Evolutionary conservation across 1,140 invertebrate genomes (phyloP), one percentile per base, ranked within the genome.

Genomic region (Nomia melanderi): DNA sequence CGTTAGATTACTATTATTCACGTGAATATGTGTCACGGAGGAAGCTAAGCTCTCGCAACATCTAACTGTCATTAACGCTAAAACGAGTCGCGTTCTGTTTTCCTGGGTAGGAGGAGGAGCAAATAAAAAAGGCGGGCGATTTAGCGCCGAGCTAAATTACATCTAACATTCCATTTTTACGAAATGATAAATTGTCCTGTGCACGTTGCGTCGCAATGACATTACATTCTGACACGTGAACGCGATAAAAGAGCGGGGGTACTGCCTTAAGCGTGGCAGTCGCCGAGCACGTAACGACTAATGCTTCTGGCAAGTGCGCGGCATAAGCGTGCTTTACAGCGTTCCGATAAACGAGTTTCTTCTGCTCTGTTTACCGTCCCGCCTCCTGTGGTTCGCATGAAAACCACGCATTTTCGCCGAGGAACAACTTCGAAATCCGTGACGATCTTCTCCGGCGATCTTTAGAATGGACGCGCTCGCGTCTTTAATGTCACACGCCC

Each of bases 181-280:
- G 57, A 27, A 72, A 72, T 63, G 70, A 72, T 72, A 53, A 63
- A 72, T 72, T 12, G 70, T 53, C 29, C n/a, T 23, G 14, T 39
- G 27, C 31, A 11, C 11, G 54, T 59, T 44, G 41, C 25, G 44
- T 64, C 44, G 44, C 17, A 64, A 53, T 73, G 70, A 64, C 44
- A 64, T 73, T 64, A 73, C 6, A 39, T 53, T 54, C 47, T 54
- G 70, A 73, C 70, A 73, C 59, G 70, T 39, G 44, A 62, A 64
- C 60, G 44, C 39, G 60, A 73, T 73, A 64, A 73, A 64, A 29
- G 44, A 64, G 60, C 57, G 23, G 47, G 57, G 23, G n/a, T n/a
- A 33, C n/a, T 47, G 7, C 20, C 6, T 72, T 53, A 36, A 72
- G 41, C 57, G 62, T 20, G 57, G n/a, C 57, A 72, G 33, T 29